Evolutionary conservation across 2,797 vertebrate species (phyloP).

Genomic region (Leptatherina wallacei): DNA sequence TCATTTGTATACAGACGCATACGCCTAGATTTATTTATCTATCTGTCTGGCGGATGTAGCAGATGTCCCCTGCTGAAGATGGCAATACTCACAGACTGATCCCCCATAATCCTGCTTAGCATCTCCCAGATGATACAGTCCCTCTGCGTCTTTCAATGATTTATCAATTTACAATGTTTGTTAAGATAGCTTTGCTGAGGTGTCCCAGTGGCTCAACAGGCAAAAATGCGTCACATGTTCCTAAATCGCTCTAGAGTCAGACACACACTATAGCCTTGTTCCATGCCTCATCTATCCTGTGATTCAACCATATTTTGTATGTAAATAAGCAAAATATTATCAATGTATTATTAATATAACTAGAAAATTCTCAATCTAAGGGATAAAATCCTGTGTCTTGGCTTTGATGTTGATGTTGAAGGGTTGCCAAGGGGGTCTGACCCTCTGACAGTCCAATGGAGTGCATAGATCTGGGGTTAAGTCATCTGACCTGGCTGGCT

Average conservation of each 20-base stretch:
- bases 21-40: constrained; percentile 84
- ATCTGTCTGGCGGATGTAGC: constrained; percentile 78
- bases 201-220: constrained; percentile 56
- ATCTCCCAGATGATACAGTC: constrained; percentile 84
- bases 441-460: constrained; percentile 75
- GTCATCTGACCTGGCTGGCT: constrained; percentile 79
- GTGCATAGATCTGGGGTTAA: constrained; percentile 87
- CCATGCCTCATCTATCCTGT: background rate
- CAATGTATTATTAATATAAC: constrained; percentile 17
- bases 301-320: constrained; percentile 1
- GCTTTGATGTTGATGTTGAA: constrained; percentile 46
- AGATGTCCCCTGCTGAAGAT: constrained; percentile 83
- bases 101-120: constrained; percentile 83
- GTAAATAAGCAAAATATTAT: constrained; percentile 5
- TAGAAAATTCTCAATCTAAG: background rate
- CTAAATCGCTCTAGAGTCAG: constrained; percentile 8
- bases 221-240: constrained; percentile 22
- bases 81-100: constrained; percentile 86
- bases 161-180: constrained; percentile 90
- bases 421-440: constrained; percentile 71
- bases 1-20: constrained; percentile 86
- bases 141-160: constrained; percentile 84
- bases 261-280: constrained; percentile 1
- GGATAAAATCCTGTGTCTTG: constrained; percentile 10
- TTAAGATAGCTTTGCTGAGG: constrained; percentile 78